Base-by-base conservation (phyloP, 1,140 invertebrate species). In the Sycophila sp. region DNA sequence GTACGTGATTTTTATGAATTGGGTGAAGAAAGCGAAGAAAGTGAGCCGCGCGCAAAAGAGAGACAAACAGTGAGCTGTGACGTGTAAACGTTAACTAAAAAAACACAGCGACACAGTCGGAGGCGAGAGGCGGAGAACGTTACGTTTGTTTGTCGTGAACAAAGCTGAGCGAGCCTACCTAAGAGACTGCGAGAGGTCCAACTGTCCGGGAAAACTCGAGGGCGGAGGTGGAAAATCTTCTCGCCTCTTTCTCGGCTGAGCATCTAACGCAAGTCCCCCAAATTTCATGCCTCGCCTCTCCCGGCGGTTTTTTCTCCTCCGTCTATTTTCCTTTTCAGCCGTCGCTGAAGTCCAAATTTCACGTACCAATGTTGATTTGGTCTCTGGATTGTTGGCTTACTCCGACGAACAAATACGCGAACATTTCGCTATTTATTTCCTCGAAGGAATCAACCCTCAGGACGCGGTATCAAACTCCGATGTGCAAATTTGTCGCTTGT, bases 141-240 rank as follows among this genome's bases (percentile, higher is more conserved):
- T 28, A 59, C 62, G 59, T 66, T 66, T 71, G 62, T 71, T 71
- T 65, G 62, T 34, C 17, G 36, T 42, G 69, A 66, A 71, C 69
- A 71, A 71, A 71, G 69, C 69, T 51, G 30, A 4, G 47, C 28
- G 13, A 28, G 47, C 47, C 49, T 26, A 13, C 55, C 34, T 22
- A n/a, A n/a, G 38, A 24, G n/a, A 13, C 1, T 34, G 53, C 22
- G 2, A 0, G 63, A 42, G 34, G 7, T 22, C 17, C 26, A 26
- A 15, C 34, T 24, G n/a, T 28, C 26, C 49, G 36, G 13, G 64
- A 67, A 59, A 60, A 49, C 51, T n/a, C 66, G 6, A 51, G 55
- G 67, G 32, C 42, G 53, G 53, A 69, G 32, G 45, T 51, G 19
- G 32, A 62, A 69, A 69, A 59, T 59, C 55, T 36, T 59, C 30